Base-by-base conservation (phyloP, 1,140 invertebrate species). In the Oreohelix idahoensis region DNA sequence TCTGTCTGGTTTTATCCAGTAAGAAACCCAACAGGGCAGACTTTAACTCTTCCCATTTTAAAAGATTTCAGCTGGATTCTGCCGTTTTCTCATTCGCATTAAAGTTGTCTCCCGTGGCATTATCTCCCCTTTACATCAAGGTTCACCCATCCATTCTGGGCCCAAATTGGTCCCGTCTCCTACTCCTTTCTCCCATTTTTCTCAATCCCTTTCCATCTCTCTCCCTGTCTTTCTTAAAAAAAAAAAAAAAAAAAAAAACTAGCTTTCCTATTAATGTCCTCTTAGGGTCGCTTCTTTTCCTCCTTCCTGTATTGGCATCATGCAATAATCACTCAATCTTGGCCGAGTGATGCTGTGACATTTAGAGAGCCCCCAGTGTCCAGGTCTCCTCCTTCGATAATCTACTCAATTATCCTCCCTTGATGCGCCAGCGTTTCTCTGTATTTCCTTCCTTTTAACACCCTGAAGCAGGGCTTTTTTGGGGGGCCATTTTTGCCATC, bases 331-430 rank as follows among this genome's bases (percentile, higher is more conserved):
- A 76, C 45, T 76, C 74, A 76, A 76, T 76, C 74, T 53, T 76
- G 74, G 74, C 74, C 74, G 45, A 76, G 74, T 53, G 74, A 39
- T 51, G 39, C 74, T 76, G 32, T 76, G 74, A 53, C 74, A 76
- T 76, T 76, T 76, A 51, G 74, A 76, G 74, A 76, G 38, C 45
- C 42, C 29, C 42, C 45, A 32, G 1, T 8, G 38, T 32, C 29
- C 74, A 13, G 1, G 32, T 32, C 36, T 45, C 45, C 38, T 76
- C 45, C 45, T 51, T 51, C 20, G 15, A 29, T 76, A 76, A 76
- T 76, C 74, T 76, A 76, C 74, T 76, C 74, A 76, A 76, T 76
- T 76, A 76, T 51, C 74, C 74, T 2, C 45, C 74, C 74, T 51
- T 76, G 74, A n/a, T 76, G 74, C 26, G 45, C 42, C 45, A 45